Conservation (phyloP, 2,888 invertebrate genomes). For the Danaus chrysippus region DNA sequence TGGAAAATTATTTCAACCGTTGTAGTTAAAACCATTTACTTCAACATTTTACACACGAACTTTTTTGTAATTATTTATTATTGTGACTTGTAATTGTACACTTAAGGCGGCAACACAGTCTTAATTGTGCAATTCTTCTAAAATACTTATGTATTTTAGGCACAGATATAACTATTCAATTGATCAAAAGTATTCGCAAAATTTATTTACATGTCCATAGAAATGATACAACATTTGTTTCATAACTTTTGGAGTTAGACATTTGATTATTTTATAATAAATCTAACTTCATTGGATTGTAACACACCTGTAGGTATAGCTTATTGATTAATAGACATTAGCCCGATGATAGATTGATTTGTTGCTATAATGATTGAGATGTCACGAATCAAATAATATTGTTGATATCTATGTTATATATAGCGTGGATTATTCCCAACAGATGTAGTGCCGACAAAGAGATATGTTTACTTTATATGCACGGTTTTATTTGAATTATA, state of each 20-base stretch:
- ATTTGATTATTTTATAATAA: not conserved
- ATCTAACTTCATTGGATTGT: slow-evolving; percentile 2
- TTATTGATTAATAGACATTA: slow-evolving; percentile 26
- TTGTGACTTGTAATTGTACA: no score
- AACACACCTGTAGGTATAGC: slow-evolving; percentile 10
- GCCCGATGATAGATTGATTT: slow-evolving; percentile 58
- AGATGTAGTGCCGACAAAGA: slow-evolving; percentile 22
- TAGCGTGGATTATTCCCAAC: slow-evolving; percentile 34
- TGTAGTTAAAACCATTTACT: no score
- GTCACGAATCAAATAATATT: slow-evolving; percentile 53
- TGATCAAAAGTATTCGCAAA: no score
- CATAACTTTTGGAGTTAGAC: no score
- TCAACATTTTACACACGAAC: no score
- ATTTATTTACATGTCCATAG: no score
- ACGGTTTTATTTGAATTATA: not conserved
- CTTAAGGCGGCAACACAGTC: no score
- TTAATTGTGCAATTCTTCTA: no score
- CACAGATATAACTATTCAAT: no score
- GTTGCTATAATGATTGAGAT: slow-evolving; percentile 61
- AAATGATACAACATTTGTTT: no score
- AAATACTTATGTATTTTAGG: no score
- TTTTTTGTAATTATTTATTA: no score
- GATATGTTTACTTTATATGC: not conserved
- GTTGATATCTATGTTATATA: slow-evolving; percentile 44
- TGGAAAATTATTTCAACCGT: not conserved